These are phyloP conservation scores for Pogonomyrmex barbatus DNA, from an alignment of 1,140 invertebrate species.

Conservation along the genomic window DNA sequence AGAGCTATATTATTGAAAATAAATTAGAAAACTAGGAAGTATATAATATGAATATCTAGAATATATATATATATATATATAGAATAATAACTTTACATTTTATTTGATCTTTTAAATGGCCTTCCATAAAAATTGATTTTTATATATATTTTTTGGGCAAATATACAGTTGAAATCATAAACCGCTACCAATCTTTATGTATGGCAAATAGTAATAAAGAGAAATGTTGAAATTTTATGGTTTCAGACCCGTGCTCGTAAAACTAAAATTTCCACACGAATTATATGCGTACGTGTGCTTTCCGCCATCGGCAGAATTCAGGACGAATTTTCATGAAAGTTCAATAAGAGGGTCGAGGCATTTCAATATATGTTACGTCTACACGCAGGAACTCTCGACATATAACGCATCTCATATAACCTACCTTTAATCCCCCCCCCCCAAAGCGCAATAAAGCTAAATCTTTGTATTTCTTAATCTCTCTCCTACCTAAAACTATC, in stretches of 20 bases:
- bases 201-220: conserved; percentile 55
- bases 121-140: conserved; percentile 4
- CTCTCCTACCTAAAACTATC: neutral
- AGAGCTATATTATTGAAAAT: neutral
- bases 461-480: neutral
- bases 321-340: conserved; percentile 43
- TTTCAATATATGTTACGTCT: neutral
- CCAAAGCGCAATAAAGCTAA: neutral
- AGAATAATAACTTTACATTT: neutral
- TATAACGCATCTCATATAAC: neutral
- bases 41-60: neutral
- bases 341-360: conserved; percentile 19
- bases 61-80: neutral
- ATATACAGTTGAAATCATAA: neutral
- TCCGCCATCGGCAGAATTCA: neutral
- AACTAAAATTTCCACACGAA: conserved; percentile 34
- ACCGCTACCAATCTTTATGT: neutral
- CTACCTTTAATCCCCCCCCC: neutral
- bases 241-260: conserved; percentile 40
- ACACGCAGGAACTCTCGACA: neutral
- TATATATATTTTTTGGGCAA: neutral
- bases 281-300: conserved; percentile 14
- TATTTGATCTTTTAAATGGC: neutral
- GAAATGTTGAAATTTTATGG: conserved; percentile 54
- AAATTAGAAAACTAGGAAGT: neutral